Evolutionary conservation across 2,888 invertebrate genomes (phyloP), one percentile per base, ranked within the genome.

Genomic region (Teinopalpus imperialis): DNA sequence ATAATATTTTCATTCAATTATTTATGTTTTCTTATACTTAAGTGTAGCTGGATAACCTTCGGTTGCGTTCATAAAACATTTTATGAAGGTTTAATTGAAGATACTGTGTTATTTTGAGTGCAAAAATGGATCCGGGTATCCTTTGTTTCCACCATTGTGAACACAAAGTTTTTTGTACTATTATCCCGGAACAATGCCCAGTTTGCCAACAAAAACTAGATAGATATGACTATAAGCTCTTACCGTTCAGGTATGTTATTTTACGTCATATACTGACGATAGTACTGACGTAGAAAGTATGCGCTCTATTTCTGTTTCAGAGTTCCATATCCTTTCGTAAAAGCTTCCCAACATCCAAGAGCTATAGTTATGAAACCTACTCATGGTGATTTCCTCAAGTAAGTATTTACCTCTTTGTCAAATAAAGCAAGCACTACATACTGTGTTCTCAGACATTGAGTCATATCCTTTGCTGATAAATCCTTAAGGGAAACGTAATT

Each of bases 131-230:
- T 90, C 94, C 94, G 63, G 94, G 94, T 66, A 94, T 97, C 73
- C 91, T 96, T 75, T 97, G 97, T 89, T 96, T 96, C 83, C 95
- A 96, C 89, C 97, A 97, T 82, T 97, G 97, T 78, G 92, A 91
- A 46, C 91, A 93, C 53, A 93, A 94, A 86, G 92, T 97, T 59
- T 96, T 97, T 85, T 96, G 96, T 74, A 94, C 94, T 66, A 82
- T 89, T 57, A 90, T 97, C 66, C 96, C 96, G 34, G 90, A 91
- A 65, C 79, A 82, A 56, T 97, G 97, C 74, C 96, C 96, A 43
- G 90, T 93, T 59, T 97, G 97, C 80, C 88, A 90, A 56, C 89
- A 89, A 56, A 80, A 75, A 61, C 65, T 88, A 24, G 87, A 88
- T 61, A 78, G 86, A 77, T 88, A 88, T 55, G 91, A 92, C 74